Evolutionary conservation across 2,113 vertebrate species (phyloP).

Genomic region (Cromileptes altivelis): DNA sequence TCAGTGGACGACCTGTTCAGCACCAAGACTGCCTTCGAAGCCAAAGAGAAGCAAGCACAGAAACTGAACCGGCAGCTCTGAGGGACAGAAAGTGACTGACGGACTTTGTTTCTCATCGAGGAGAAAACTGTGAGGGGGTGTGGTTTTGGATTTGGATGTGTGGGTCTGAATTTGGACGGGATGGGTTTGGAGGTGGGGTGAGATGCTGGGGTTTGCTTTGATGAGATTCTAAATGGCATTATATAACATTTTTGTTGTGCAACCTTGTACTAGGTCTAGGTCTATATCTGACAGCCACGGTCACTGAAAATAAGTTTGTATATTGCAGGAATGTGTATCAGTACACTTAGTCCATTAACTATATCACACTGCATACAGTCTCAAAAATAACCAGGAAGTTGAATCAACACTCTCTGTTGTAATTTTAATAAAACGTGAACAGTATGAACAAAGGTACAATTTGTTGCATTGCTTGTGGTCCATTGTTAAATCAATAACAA

Average conservation of each 20-base stretch:
- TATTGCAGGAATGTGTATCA: not conserved
- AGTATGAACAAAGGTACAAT: not conserved
- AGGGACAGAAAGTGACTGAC: constrained; percentile 48
- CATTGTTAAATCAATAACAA: constrained; percentile 5
- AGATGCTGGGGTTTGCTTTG: constrained; percentile 21
- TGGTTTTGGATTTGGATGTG: constrained; percentile 24
- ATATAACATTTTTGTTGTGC: constrained; percentile 1
- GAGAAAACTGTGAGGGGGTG: constrained; percentile 1
- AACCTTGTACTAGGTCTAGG: constrained; percentile 13
- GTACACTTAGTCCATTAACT: not conserved
- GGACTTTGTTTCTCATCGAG: constrained; percentile 27
- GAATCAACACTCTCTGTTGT: not conserved
- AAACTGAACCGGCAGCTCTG: constrained; percentile 88
- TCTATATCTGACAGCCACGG: not conserved
- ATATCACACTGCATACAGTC: not conserved
- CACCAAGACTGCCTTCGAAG: constrained; percentile 86
- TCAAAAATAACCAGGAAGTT: not conserved
- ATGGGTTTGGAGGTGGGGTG: constrained; percentile 5
- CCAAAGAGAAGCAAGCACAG: constrained; percentile 86
- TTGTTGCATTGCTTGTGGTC: constrained; percentile 16
- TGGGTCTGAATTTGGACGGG: constrained; percentile 7
- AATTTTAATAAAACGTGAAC: not conserved
- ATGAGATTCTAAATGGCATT: constrained; percentile 25
- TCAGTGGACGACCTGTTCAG: constrained; percentile 83
- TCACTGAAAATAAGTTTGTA: not conserved